A percentile compares a stretch with the other conserved stretches of the same genome.
Evolutionary conservation across 2,888 invertebrate genomes (phyloP).

Genomic region (Ptycholaimellus sp.): DNA sequence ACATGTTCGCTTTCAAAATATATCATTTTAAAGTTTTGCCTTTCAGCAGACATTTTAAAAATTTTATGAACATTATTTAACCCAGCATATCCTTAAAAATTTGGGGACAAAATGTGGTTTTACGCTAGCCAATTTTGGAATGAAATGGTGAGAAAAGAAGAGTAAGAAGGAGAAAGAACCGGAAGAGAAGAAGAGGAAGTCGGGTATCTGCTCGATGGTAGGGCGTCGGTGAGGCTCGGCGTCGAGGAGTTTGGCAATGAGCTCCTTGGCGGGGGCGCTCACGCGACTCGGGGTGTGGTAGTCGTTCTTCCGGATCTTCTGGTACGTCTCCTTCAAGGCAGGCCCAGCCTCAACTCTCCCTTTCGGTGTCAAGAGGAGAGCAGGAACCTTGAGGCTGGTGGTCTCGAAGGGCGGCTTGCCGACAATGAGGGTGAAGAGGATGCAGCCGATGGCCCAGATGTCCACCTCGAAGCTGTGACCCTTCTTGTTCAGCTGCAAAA

Average conservation of each 20-base stretch:
- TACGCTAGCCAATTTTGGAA: too few relatives aligned
- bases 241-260: conserved; percentile 31
- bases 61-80: not conserved
- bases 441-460: conserved; percentile 69
- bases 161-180: too few relatives aligned
- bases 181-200: conserved; percentile 17
- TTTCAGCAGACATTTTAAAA: too few relatives aligned
- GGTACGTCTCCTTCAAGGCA: conserved; percentile 54
- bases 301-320: conserved; percentile 74
- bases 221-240: conserved; percentile 31
- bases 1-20: too few relatives aligned
- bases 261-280: conserved; percentile 16
- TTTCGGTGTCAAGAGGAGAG: not conserved
- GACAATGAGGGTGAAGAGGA: conserved; percentile 60
- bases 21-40: too few relatives aligned
- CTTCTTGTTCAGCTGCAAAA: conserved; percentile 47
- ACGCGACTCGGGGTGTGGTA: conserved; percentile 43
- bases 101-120: not conserved
- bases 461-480: conserved; percentile 98
- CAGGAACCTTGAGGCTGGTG: conserved; percentile 40
- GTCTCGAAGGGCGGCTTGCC: conserved; percentile 98
- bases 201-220: conserved; percentile 26
- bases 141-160: too few relatives aligned
- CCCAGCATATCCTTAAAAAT: not conserved
- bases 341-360: not conserved